Evolutionary conservation across 2,113 vertebrate genomes (phyloP).

Genomic region (Baryphthengus martii): DNA sequence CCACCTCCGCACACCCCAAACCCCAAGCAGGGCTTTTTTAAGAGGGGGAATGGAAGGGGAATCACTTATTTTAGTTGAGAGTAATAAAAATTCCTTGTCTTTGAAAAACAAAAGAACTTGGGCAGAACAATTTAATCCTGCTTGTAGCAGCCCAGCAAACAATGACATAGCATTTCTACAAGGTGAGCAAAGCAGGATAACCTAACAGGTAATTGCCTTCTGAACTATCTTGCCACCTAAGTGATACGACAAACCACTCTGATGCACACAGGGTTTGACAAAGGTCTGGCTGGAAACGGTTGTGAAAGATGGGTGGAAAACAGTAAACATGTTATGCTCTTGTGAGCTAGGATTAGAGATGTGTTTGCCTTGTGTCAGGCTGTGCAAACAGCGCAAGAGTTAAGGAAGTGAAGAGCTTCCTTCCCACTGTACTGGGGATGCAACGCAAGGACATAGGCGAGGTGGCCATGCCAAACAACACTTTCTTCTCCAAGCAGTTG

Average conservation of each 20-base stretch:
- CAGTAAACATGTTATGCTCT: neutral
- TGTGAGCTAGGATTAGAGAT: neutral
- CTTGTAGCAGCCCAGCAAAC: neutral
- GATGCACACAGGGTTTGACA: fast-evolving
- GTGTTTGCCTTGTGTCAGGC: neutral
- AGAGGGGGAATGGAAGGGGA: too few relatives aligned
- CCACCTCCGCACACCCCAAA: too few relatives aligned
- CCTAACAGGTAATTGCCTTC: neutral
- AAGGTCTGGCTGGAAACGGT: neutral
- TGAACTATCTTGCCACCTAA: neutral
- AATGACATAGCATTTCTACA: neutral
- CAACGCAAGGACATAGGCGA: neutral
- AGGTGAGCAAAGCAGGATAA: neutral
- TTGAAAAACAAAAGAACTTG: neutral
- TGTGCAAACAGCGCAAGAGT: neutral
- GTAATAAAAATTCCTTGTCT: neutral
- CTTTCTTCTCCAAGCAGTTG: neutral
- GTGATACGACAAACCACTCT: fast-evolving
- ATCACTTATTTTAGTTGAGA: neutral
- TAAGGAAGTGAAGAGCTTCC: conserved; percentile 1
- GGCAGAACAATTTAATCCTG: neutral
- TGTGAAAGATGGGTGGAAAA: neutral
- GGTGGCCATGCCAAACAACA: neutral
- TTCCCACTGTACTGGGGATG: neutral
- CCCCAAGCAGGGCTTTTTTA: neutral